Evolutionary conservation across 2,888 invertebrate species (phyloP).

Genomic region (Drosophila leonis): DNA sequence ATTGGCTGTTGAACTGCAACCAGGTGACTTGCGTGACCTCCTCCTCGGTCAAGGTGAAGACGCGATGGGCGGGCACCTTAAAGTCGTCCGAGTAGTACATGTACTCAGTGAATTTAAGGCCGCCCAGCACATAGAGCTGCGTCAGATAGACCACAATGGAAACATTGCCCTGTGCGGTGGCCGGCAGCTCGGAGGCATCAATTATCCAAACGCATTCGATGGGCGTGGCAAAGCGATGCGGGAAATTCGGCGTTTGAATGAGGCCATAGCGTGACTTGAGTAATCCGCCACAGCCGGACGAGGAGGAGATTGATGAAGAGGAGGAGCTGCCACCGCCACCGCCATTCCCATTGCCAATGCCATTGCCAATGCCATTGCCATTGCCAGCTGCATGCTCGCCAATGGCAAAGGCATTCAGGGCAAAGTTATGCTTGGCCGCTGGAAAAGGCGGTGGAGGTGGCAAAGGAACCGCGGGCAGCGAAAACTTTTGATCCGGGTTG

Average conservation of each 20-base stretch:
- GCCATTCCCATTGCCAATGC: slow-evolving; percentile 12
- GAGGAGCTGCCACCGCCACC: slow-evolving; percentile 22
- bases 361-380: slow-evolving; percentile 5
- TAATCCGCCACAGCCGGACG: slow-evolving; percentile 88
- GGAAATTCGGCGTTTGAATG: slow-evolving; percentile 94
- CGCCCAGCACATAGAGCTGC: slow-evolving; percentile 93
- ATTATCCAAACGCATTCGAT: slow-evolving; percentile 95
- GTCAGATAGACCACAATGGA: slow-evolving; percentile 95
- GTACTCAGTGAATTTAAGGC: slow-evolving; percentile 91
- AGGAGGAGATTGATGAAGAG: slow-evolving; percentile 12
- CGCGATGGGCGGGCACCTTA: slow-evolving; percentile 89
- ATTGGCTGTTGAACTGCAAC: slow-evolving; percentile 89
- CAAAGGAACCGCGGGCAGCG: slow-evolving; percentile 79
- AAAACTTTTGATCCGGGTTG: slow-evolving; percentile 72
- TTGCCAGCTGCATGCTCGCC: slow-evolving; percentile 34
- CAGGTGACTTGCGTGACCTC: slow-evolving; percentile 89
- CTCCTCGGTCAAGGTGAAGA: slow-evolving; percentile 90
- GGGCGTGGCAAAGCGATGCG: slow-evolving; percentile 92
- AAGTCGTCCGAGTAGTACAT: slow-evolving; percentile 90
- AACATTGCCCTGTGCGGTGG: slow-evolving; percentile 86
- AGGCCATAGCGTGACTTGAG: slow-evolving; percentile 89
- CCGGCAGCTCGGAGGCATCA: slow-evolving; percentile 89
- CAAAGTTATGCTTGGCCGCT: slow-evolving; percentile 67
- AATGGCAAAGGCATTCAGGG: slow-evolving; percentile 70
- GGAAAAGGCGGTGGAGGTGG: slow-evolving; percentile 81